phyloP scores from a whole-genome alignment of 2,797 vertebrate genomes.

The Buphagus erythrorhynchus region DNA sequence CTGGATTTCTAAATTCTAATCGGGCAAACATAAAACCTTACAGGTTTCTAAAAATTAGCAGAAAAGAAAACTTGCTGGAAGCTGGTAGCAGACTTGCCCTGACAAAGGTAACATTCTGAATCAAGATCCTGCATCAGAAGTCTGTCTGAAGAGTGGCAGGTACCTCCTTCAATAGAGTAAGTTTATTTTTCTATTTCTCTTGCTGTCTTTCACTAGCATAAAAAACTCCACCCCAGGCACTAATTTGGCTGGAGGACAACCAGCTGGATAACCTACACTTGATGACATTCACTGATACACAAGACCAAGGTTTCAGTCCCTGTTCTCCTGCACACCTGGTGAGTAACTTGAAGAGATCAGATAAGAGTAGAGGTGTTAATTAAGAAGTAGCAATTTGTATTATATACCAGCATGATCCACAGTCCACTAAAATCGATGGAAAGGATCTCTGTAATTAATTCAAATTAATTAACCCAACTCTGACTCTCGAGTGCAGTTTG shows the following conservation, averaged over 20 bases:
- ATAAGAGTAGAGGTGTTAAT: conserved; percentile 31
- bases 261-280: neutral
- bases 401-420: neutral
- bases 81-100: neutral
- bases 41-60: neutral
- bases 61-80: neutral
- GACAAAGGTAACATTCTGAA: neutral
- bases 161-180: neutral
- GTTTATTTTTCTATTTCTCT: neutral
- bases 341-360: conserved; percentile 19
- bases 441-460: conserved; percentile 27
- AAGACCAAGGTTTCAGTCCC: neutral
- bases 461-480: conserved; percentile 33
- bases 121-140: neutral
- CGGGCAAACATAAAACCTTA: neutral
- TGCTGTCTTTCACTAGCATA: neutral
- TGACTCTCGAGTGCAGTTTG: neutral
- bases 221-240: fast-evolving
- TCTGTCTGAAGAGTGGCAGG: neutral
- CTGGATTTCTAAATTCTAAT: neutral
- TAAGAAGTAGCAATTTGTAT: conserved; percentile 23
- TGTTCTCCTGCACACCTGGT: neutral
- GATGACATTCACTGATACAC: neutral
- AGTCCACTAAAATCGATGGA: conserved; percentile 10
- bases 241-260: neutral